Evolutionary conservation across 2,797 vertebrate genomes (phyloP).

Genomic region (Poliocrania exsul): DNA sequence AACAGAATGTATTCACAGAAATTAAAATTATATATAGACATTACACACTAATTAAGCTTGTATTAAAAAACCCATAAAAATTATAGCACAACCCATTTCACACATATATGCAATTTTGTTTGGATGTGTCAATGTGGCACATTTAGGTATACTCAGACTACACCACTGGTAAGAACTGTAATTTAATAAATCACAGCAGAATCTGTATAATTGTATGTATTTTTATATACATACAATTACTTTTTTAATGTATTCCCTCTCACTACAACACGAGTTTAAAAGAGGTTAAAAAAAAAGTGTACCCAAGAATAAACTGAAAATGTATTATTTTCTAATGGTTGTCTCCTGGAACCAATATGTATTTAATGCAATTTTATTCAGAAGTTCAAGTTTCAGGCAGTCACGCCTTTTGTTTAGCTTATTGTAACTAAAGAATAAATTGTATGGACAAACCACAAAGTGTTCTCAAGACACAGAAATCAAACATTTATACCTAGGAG

Average conservation of each 20-base stretch:
- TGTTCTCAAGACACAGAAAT: not conserved
- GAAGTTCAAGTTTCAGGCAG: conserved; percentile 45
- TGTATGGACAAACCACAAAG: not conserved
- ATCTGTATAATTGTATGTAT: not conserved
- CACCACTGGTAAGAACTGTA: not conserved
- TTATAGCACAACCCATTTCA: not conserved
- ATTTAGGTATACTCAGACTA: not conserved
- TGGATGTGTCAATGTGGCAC: not conserved
- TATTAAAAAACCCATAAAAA: not conserved
- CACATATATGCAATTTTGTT: not conserved
- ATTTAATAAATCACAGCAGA: conserved; percentile 27
- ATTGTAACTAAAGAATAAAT: conserved; percentile 33
- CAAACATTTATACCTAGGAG: not conserved
- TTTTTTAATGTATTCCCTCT: not conserved
- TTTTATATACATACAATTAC: not conserved
- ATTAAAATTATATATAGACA: not conserved
- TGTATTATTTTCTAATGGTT: conserved; percentile 33
- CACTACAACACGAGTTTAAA: conserved; percentile 53
- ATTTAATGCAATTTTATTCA: conserved; percentile 49
- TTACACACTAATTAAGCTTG: not conserved
- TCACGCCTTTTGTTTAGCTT: not conserved
- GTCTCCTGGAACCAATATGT: not conserved
- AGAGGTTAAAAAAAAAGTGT: not conserved
- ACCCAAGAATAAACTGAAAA: conserved; percentile 51
- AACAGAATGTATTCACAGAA: not conserved